Base-by-base conservation (phyloP, 2,797 vertebrate genomes). In the Spondyliosoma cantharus region DNA sequence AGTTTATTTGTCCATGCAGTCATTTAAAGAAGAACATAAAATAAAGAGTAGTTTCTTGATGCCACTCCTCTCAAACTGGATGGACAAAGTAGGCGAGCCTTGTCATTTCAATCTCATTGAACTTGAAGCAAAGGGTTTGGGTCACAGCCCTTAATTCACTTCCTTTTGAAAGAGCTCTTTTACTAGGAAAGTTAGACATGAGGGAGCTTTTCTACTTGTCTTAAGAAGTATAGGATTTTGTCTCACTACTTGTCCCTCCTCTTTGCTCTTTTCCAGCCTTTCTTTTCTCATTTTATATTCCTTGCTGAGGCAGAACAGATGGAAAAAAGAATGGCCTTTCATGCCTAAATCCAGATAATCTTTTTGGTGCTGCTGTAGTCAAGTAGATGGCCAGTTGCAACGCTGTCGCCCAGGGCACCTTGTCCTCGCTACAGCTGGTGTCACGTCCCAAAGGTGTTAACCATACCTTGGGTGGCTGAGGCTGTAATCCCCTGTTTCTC, bases 401-500 rank as follows among this genome's bases (percentile, higher is more conserved):
- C 20, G 3, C 43, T 37, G 71, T 74, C 1, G 22, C 81, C 58
- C 29, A 12, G 53, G 70, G 57, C 52, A 24, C 54, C 27, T 63
- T 65, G 65, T 60, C 68, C 52, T 78, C 19, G 12, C 32, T 74
- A 45, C 67, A 71, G 67, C 14, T 27, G 79, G 48, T 63, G 53
- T 53, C 46, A 22, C 27, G 2, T 71, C 65, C 60, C 73, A 52
- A 29, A 83, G 49, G 78, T 60, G 53, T 68, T 65, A 56, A 25
- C 27, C 15, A 4, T 16, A 58, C 50, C 22, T 11, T 7, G 19
- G 52, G 76, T 70, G 59, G 56, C 64, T 60, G 45, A 54, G 45
- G 63, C 60, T 73, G 17, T 81, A 85, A 85, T 74, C 72, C 32
- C 16, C 9, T 19, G 19, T 42, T 63, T n/a, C 63, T 64, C 43